These are phyloP conservation scores for Malurus melanocephalus DNA, from an alignment of 2,113 vertebrate genomes.

Conservation along the genomic window DNA sequence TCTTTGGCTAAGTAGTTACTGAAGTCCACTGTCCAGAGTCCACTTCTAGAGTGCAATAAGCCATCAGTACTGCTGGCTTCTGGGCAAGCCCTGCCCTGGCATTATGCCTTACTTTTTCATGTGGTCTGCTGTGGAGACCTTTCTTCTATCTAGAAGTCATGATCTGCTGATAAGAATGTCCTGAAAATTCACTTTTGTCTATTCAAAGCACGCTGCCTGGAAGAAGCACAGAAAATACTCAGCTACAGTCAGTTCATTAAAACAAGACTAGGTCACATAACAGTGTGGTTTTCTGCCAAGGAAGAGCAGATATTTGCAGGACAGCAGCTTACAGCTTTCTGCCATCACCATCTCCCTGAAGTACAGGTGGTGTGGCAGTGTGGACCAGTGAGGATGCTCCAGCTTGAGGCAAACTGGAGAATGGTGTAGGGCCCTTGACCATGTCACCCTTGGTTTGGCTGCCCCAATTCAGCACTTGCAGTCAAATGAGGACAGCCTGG, in stretches of 20 bases:
- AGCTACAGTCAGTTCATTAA: not conserved
- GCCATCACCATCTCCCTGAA: not conserved
- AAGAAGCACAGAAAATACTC: not conserved
- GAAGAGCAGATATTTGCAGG: not conserved
- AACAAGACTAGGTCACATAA: not conserved
- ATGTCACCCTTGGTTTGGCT: not conserved
- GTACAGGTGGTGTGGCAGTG: rapidly evolving
- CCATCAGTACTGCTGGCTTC: not conserved
- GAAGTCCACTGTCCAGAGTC: not conserved
- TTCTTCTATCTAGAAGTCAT: not conserved
- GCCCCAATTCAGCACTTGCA: not conserved
- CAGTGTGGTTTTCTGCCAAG: not conserved
- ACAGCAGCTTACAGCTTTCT: not conserved
- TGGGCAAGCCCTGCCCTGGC: not conserved
- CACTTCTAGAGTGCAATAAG: not conserved
- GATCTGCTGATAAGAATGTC: not conserved
- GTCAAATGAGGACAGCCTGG: not conserved
- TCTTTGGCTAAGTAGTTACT: not conserved
- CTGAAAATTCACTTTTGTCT: not conserved
- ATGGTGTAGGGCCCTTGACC: not conserved
- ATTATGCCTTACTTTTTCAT: not conserved
- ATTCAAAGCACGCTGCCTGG: not conserved
- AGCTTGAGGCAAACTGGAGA: not conserved
- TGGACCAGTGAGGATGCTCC: not conserved
- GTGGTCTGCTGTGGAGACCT: not conserved